Evolutionary conservation across 2,113 vertebrate genomes (phyloP).

Genomic region (Danionella cerebrum): DNA sequence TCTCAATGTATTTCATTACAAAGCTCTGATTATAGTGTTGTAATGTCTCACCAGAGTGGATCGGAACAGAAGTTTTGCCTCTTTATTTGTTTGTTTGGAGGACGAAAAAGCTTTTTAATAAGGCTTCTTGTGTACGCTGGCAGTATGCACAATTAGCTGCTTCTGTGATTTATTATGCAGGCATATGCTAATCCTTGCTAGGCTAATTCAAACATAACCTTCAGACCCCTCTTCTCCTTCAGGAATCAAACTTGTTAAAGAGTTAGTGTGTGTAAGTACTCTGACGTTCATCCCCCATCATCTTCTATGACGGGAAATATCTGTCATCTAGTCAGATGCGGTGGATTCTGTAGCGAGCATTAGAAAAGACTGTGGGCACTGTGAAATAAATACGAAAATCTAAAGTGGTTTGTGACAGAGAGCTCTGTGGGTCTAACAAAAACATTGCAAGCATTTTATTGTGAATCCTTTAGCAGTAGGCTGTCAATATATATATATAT

Average conservation of each 20-base stretch:
- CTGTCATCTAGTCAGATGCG: not conserved
- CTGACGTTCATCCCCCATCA: not conserved
- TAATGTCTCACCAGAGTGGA: no score
- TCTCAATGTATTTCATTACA: no score
- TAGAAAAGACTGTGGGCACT: slow-evolving; percentile 8
- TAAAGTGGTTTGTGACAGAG: slow-evolving; percentile 30
- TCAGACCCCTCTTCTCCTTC: not conserved
- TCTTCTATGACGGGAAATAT: not conserved
- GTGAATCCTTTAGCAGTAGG: slow-evolving; percentile 30
- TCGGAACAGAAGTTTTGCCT: no score
- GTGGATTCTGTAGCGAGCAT: not conserved
- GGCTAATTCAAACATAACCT: slow-evolving; percentile 25
- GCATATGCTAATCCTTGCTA: slow-evolving; percentile 36
- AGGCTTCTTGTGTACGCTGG: no score
- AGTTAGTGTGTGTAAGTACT: not conserved
- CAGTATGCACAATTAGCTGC: no score
- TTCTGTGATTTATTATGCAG: slow-evolving; percentile 39
- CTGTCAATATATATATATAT: no score
- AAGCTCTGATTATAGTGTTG: no score
- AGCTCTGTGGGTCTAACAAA: slow-evolving; percentile 15
- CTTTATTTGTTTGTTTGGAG: no score
- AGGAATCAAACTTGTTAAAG: not conserved
- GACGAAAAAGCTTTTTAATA: no score
- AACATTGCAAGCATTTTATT: no score
- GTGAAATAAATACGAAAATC: slow-evolving; percentile 35